phyloP scores from a whole-genome alignment of 2,888 invertebrate species.

The Xylocampa areola region DNA sequence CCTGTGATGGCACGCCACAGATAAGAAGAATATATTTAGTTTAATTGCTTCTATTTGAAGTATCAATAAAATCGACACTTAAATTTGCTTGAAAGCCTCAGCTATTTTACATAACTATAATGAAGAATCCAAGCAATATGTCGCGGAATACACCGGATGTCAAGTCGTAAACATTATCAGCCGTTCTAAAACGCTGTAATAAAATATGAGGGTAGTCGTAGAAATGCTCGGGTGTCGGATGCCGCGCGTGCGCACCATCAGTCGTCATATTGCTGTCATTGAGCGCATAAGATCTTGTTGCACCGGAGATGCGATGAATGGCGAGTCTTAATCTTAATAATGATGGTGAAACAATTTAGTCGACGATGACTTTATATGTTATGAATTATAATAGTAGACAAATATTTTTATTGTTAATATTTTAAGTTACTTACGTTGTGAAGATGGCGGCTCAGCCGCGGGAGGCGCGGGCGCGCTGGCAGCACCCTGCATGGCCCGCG shows the following conservation, averaged over 20 bases:
- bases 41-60: constrained; percentile 60
- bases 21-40: constrained; percentile 54
- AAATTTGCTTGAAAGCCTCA: constrained; percentile 55
- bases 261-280: constrained; percentile 64
- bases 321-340: constrained; percentile 42
- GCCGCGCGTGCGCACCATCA: constrained; percentile 75
- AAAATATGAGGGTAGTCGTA: constrained; percentile 74
- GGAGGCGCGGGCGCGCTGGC: constrained; percentile 83
- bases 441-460: constrained; percentile 82
- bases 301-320: constrained; percentile 49
- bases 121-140: constrained; percentile 62
- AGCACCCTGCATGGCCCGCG: constrained; percentile 88
- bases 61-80: constrained; percentile 59
- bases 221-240: constrained; percentile 70
- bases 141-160: constrained; percentile 70
- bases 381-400: neutral
- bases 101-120: constrained; percentile 62
- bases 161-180: constrained; percentile 71
- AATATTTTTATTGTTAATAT: too few species aligned
- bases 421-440: constrained; percentile 80
- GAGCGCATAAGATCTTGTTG: constrained; percentile 59
- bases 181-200: constrained; percentile 68
- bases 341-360: constrained; percentile 25
- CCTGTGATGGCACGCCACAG: constrained; percentile 56
- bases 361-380: constrained; percentile 13